Conservation (phyloP, 2,888 invertebrate species). For the Palloptera scutellata region DNA sequence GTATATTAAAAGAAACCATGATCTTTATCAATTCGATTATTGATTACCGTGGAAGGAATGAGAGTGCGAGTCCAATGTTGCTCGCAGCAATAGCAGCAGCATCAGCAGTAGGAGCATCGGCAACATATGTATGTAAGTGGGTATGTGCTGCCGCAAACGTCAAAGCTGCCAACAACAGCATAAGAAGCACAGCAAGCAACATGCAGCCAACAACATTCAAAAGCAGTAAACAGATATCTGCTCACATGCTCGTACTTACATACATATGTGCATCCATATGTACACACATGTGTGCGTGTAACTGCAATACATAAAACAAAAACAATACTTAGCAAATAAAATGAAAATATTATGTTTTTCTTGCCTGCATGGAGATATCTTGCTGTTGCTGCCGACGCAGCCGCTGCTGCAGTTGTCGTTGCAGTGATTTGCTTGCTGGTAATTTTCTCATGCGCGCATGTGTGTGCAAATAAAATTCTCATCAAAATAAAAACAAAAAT, state of each 20-base stretch:
- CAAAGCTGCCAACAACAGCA: slow-evolving; percentile 17
- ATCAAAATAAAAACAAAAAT: slow-evolving; percentile 6
- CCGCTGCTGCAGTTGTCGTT: slow-evolving; percentile 12
- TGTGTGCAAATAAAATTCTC: slow-evolving; percentile 19
- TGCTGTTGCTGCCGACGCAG: slow-evolving; percentile 9
- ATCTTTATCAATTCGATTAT: slow-evolving; percentile 64
- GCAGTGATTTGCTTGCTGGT: slow-evolving; percentile 6
- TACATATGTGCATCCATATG: slow-evolving; percentile 12
- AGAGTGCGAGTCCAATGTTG: slow-evolving; percentile 40
- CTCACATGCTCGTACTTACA: slow-evolving; percentile 27
- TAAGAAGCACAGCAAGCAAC: slow-evolving; percentile 43
- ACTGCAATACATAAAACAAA: slow-evolving; percentile 6
- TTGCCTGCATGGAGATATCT: background rate
- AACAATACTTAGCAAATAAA: no score
- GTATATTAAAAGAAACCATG: slow-evolving; percentile 48
- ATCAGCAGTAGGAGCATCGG: slow-evolving; percentile 29
- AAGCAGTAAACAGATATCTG: slow-evolving; percentile 25
- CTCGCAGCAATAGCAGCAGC: slow-evolving; percentile 10
- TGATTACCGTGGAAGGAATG: slow-evolving; percentile 55
- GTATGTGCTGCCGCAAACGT: slow-evolving; percentile 25
- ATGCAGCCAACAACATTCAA: slow-evolving; percentile 47
- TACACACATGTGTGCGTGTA: slow-evolving; percentile 14
- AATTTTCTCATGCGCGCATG: slow-evolving; percentile 10
- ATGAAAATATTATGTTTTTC: slow-evolving; percentile 4
- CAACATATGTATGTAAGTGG: slow-evolving; percentile 13